These are phyloP conservation scores for Gavialis gangeticus DNA, from an alignment of 2,113 vertebrate species.

Conservation along the genomic window DNA sequence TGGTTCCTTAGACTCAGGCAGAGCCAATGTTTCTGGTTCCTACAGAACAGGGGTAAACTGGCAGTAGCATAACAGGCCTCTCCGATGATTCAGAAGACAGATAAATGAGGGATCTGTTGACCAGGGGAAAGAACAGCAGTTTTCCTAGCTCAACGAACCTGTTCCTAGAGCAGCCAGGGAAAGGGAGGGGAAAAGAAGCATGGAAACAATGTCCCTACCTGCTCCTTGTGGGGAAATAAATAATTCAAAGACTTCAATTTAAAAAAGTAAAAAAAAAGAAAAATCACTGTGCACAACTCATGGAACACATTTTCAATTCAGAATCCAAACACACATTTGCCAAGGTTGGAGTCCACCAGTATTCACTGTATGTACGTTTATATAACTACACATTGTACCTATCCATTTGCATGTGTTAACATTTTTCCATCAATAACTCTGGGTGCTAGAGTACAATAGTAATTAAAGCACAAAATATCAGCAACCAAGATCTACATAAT, in stretches of 20 bases:
- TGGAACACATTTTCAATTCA: neutral
- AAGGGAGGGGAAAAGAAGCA: neutral
- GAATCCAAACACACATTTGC: neutral
- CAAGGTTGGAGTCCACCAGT: slow-evolving; percentile 5
- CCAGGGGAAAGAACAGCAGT: neutral
- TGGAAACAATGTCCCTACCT: neutral
- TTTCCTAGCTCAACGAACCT: neutral
- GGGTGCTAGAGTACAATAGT: neutral
- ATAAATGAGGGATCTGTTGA: neutral
- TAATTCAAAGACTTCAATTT: neutral
- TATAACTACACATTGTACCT: neutral
- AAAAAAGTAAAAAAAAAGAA: neutral
- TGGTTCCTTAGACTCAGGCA: neutral
- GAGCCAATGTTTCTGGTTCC: neutral
- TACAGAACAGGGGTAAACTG: neutral
- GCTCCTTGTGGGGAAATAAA: neutral
- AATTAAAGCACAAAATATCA: slow-evolving; percentile 20
- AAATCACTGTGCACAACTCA: neutral
- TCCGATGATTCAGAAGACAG: accelerated
- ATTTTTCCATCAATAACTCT: slow-evolving; percentile 17
- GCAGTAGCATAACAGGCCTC: neutral
- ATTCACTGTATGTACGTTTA: neutral
- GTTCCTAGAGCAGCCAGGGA: neutral
- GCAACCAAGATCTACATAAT: neutral
- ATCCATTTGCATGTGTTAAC: neutral